phyloP scores from a whole-genome alignment of 2,113 vertebrate genomes.

The Indicator indicator region DNA sequence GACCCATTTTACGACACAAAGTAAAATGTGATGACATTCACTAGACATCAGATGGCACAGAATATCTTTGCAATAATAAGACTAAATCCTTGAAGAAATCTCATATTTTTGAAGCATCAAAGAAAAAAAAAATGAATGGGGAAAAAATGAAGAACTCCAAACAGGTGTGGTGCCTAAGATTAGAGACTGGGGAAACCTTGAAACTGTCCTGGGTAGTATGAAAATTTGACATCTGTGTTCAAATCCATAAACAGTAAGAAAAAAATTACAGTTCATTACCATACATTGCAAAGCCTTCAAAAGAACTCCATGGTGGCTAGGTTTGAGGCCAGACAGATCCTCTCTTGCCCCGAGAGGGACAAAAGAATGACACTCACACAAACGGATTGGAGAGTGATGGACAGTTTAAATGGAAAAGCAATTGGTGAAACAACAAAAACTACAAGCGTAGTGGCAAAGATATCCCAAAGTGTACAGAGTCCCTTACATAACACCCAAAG shows the following conservation, averaged over 20 bases:
- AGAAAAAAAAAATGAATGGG: not conserved
- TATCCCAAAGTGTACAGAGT: too few relatives aligned
- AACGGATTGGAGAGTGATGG: too few relatives aligned
- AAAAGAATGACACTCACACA: too few relatives aligned
- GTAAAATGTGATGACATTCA: not conserved
- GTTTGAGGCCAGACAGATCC: too few relatives aligned
- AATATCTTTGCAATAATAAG: not conserved
- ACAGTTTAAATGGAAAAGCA: too few relatives aligned
- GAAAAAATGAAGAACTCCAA: not conserved
- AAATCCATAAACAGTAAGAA: not conserved
- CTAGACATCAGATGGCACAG: not conserved
- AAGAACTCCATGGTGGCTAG: fast-evolving
- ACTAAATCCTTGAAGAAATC: not conserved
- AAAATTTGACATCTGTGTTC: not conserved
- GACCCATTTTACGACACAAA: not conserved
- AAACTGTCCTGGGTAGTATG: not conserved
- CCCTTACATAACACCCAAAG: too few relatives aligned
- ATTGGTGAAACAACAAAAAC: too few relatives aligned
- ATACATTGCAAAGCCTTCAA: not conserved
- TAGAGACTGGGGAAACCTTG: not conserved
- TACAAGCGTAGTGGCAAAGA: too few relatives aligned
- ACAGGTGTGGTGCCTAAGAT: not conserved
- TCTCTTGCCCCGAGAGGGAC: too few relatives aligned
- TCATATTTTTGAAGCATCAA: not conserved
- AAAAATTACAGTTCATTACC: not conserved